Evolutionary conservation across 1,140 invertebrate species (phyloP), one percentile per base, ranked within the genome.

Genomic region (Babylonia areolata): DNA sequence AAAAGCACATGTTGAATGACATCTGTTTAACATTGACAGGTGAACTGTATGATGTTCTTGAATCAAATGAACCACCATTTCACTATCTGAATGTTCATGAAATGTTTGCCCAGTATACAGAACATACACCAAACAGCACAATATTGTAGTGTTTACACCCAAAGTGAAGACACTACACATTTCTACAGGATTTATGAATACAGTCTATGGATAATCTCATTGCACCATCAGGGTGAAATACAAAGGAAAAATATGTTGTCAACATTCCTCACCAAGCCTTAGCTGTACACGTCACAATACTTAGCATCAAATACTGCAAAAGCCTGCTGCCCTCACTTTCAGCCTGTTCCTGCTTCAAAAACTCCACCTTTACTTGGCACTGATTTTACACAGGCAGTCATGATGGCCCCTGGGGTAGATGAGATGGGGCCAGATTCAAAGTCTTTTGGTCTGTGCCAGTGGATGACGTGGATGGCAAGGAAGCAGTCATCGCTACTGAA

Each of bases 361-460:
- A 3, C 15, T 28, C 5, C 58, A 64, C 58, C 58, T 23, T 64
- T 64, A 12, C 58, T 64, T 64, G 58, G 58, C 58, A 64, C 58
- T 64, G 58, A 23, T 23, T 64, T 64, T 3, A 23, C 20, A 6
- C 5, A 23, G 15, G 15, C 58, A 64, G 58, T 64, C 58, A 64
- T 23, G 58, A 64, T 23, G 58, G 58, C 15, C 58, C 58, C 28
- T 64, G 58, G 20, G 71, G 37, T 88, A 80, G 82, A n/a, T 40
- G 78, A 33, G 83, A 64, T n/a, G 83, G 33, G 35, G 37, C 51
- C 39, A 37, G n/a, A 64, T 23, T 64, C 1, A 23, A 64, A 23
- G n/a, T n/a, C n/a, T n/a, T 64, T n/a, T 40, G 35, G 40, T 84
- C 82, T 23, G 46, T 40, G 40, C 82, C 82, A 20, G 58, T 64